phyloP scores from a whole-genome alignment of 1,140 invertebrate species.

The Oncopeltus fasciatus region DNA sequence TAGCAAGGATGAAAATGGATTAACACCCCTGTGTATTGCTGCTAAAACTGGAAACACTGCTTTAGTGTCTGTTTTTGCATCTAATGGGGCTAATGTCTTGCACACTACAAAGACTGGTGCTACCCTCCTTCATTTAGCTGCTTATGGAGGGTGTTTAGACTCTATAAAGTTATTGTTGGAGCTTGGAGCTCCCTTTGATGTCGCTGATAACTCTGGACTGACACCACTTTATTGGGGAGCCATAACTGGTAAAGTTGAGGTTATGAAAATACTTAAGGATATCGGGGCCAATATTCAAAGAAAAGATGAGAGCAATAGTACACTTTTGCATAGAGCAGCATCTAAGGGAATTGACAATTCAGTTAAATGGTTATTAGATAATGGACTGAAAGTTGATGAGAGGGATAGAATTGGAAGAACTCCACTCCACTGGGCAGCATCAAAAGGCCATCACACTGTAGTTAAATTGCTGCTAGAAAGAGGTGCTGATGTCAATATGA shows the following conservation, averaged over 20 bases:
- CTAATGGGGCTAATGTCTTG: not conserved
- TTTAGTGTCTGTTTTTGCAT: not conserved
- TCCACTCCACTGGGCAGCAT: not conserved
- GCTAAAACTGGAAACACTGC: not conserved
- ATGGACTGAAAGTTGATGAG: not conserved
- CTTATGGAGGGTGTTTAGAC: not conserved
- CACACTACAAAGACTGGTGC: not conserved
- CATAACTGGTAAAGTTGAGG: not conserved
- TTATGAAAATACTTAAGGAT: not conserved
- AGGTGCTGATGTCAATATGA: not conserved
- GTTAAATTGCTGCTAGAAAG: not conserved
- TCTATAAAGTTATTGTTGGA: not conserved
- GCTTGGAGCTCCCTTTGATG: not conserved
- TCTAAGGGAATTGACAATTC: not conserved
- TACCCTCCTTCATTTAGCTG: not conserved
- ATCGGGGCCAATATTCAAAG: not conserved
- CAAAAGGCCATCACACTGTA: not conserved
- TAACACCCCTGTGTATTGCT: not conserved
- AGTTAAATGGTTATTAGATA: not conserved
- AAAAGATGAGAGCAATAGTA: not conserved
- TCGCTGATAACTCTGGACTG: not conserved
- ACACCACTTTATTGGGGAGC: not conserved
- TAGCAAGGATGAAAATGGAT: not conserved
- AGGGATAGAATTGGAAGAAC: not conserved
- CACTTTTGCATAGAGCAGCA: not conserved